Evolutionary conservation across 2,113 vertebrate species (phyloP), one percentile per base, ranked within the genome.

Genomic region (Rhinopithecus roxellana): DNA sequence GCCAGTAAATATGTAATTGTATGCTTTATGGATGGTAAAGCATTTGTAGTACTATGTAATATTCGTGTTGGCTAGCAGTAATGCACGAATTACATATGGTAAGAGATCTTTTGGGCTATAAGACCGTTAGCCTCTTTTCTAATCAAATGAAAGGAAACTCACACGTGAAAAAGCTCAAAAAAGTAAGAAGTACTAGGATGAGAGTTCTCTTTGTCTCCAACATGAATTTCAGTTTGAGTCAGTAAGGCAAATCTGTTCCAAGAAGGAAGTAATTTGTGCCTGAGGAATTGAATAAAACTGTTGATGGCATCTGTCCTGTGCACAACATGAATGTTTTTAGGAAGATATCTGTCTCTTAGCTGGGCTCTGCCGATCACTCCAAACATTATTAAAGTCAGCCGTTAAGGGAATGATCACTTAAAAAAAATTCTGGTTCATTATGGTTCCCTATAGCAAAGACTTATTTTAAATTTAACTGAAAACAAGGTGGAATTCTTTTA

Each of bases 381-480:
- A 89, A 55, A 92, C 7, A 3, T 94, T 78, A 83, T 79, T 94
- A 57, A 94, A 97, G 52, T 67, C 82, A 92, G 10, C 72, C 35
- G 52, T 79, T 86, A 13, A 95, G n/a, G 61, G 70, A 94, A 40
- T 88, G 23, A 78, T 52, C 52, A 67, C 91, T 95, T 48, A 14
- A 52, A 69, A 85, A 80, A 81, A 75, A 87, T 45, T 92, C 93
- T 61, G 25, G 77, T 96, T 95, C 45, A 70, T 96, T 81, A 82
- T 4, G 90, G 35, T 25, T 90, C n/a, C 55, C 57, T 86, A 57
- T 93, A 78, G 77, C 82, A 97, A 85, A 92, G 79, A 80, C 25
- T 92, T 67, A 48, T 95, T 93, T 95, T 93, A 95, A 93, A 72
- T 78, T 86, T 90, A 94, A 90, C 64, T 67, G 70, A 79, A 90